A percentile compares a stretch with the other conserved stretches of the same genome.
Conservation (phyloP, 2,113 vertebrate genomes). For the Sprattus sprattus region DNA sequence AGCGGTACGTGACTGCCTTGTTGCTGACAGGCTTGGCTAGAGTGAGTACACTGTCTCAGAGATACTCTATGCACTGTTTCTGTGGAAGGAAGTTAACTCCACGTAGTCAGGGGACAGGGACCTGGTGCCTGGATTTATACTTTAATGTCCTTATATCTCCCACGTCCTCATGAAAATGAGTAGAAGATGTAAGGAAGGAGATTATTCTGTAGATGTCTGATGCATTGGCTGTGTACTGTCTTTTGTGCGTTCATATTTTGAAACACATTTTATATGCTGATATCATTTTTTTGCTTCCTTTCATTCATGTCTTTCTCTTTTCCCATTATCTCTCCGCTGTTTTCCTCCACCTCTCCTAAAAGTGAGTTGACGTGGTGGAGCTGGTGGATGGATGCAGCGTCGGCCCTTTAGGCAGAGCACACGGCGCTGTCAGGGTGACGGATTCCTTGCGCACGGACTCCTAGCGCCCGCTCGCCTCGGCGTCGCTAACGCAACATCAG, state of each 20-base stretch:
- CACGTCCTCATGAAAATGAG: not conserved
- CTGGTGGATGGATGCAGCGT: not conserved
- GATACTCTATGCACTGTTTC: not conserved
- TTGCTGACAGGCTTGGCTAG: constrained; percentile 10
- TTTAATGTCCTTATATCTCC: not conserved
- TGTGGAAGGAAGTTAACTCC: not conserved
- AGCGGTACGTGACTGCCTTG: not conserved
- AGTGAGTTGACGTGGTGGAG: not conserved
- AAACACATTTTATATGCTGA: no score
- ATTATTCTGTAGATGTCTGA: not conserved
- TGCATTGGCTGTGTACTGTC: not conserved
- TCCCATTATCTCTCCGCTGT: not conserved
- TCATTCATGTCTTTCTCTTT: not conserved
- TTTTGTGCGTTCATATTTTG: not conserved
- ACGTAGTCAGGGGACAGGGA: not conserved
- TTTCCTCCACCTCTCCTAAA: not conserved
- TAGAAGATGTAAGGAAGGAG: not conserved
- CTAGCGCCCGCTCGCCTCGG: constrained; percentile 1
- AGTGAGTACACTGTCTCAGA: constrained; percentile 17
- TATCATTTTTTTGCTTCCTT: not conserved
- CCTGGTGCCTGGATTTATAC: not conserved
- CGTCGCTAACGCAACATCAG: constrained; percentile 55
- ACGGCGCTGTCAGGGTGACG: not conserved
- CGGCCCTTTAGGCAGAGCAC: not conserved
- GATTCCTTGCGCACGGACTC: not conserved